These are phyloP conservation scores for Anser cygnoides DNA, from an alignment of 2,113 vertebrate genomes.

Conservation along the genomic window DNA sequence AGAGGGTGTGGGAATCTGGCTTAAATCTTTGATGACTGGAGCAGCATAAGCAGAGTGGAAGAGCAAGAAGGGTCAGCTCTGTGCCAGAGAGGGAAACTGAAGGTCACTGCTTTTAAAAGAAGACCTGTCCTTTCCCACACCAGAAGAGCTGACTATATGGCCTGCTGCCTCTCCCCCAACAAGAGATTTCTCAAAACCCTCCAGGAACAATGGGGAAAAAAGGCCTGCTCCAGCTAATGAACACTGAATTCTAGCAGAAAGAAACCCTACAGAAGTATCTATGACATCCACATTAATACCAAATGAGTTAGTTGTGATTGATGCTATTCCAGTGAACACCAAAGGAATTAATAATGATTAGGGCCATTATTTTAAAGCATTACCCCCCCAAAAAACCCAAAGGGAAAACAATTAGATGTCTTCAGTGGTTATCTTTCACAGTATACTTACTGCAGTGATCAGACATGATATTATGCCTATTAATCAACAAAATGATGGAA, in stretches of 20 bases:
- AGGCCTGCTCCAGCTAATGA: constrained; percentile 49
- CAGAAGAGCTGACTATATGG: background rate
- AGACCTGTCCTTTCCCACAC: background rate
- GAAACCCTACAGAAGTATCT: constrained; percentile 62
- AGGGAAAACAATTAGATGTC: constrained; percentile 74
- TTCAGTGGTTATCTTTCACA: constrained; percentile 71
- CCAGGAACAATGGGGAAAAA: background rate
- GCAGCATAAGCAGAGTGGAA: background rate
- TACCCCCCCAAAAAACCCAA: constrained; percentile 26
- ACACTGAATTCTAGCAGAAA: constrained; percentile 54
- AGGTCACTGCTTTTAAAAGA: constrained; percentile 13
- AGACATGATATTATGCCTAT: constrained; percentile 68
- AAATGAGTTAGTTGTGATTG: constrained; percentile 73
- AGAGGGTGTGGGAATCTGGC: constrained; percentile 47
- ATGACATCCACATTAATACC: constrained; percentile 71
- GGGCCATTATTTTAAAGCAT: constrained; percentile 73
- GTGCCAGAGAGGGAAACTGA: background rate
- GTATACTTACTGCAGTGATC: constrained; percentile 71
- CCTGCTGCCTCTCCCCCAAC: background rate
- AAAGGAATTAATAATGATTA: constrained; percentile 78
- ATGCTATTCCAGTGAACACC: constrained; percentile 66
- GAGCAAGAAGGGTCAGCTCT: background rate
- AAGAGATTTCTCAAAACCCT: constrained; percentile 22
- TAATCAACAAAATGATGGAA: constrained; percentile 72
- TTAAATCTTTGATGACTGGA: constrained; percentile 45